Conservation (phyloP, 1,140 invertebrate species). For the Brachionus koreanus region DNA sequence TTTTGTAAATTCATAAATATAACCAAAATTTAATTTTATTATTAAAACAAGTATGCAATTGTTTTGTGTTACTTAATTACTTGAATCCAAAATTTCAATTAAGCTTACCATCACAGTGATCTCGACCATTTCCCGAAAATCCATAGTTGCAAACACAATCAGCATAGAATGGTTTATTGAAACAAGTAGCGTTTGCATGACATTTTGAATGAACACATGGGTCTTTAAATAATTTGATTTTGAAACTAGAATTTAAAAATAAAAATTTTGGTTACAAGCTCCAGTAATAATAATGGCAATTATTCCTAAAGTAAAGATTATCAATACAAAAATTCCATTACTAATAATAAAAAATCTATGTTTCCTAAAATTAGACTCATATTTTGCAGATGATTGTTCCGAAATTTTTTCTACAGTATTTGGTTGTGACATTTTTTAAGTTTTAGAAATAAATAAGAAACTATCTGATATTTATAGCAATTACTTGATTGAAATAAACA, state of each 20-base stretch:
- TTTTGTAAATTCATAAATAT: too few species aligned
- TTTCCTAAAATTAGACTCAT: neutral
- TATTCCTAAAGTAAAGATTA: neutral
- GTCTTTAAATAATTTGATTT: neutral
- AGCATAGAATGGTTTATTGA: slow-evolving; percentile 4
- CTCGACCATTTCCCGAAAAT: slow-evolving; percentile 5
- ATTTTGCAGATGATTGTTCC: neutral
- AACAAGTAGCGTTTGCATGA: slow-evolving; percentile 32
- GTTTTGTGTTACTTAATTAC: too few species aligned
- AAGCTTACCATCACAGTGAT: slow-evolving; percentile 28
- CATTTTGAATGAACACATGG: slow-evolving; percentile 22
- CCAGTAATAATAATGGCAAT: neutral
- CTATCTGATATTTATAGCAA: too few species aligned
- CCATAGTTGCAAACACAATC: slow-evolving; percentile 35
- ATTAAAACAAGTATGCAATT: too few species aligned
- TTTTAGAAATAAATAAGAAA: neutral
- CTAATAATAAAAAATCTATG: neutral
- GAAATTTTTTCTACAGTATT: too few species aligned
- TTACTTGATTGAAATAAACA: too few species aligned
- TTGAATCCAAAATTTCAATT: too few species aligned
- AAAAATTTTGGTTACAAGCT: neutral
- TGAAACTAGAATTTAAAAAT: neutral
- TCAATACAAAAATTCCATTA: neutral
- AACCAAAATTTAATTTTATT: too few species aligned
- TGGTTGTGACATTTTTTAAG: neutral